Conservation (phyloP, 2,797 vertebrate genomes). For the Cyclopterus lumpus region DNA sequence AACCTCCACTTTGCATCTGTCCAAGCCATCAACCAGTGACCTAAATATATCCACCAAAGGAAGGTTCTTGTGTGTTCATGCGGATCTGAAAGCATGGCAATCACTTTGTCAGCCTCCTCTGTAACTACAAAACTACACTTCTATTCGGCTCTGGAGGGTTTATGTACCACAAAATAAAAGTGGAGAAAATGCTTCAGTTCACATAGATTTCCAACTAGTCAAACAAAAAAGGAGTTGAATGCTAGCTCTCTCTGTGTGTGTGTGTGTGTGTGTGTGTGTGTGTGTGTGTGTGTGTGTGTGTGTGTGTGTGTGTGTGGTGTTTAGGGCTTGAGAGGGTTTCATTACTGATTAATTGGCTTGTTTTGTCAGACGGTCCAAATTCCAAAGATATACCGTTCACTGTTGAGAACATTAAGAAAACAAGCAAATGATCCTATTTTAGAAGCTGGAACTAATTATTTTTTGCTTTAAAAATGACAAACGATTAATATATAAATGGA, state of each 20-base stretch:
- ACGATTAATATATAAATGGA: background rate
- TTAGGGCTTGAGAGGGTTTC: background rate
- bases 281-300: background rate
- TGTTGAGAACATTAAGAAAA: background rate
- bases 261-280: background rate
- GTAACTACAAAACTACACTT: constrained; percentile 8
- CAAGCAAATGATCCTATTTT: background rate
- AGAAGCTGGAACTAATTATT: background rate
- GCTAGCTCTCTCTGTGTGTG: background rate
- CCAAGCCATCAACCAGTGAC: constrained; percentile 63
- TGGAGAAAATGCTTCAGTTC: background rate
- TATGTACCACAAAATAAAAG: background rate
- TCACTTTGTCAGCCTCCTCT: constrained; percentile 10
- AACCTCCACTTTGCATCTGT: constrained; percentile 50
- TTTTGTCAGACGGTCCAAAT: background rate
- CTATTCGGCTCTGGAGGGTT: background rate
- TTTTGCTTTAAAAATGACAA: background rate
- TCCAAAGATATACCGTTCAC: background rate
- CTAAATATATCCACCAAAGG: constrained; percentile 72
- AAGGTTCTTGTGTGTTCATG: constrained; percentile 45
- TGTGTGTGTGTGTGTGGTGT: background rate
- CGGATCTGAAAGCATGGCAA: constrained; percentile 27
- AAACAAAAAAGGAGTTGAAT: background rate
- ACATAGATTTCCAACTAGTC: background rate
- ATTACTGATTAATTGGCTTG: constrained; percentile 1